Evolutionary conservation across 2,113 vertebrate genomes (phyloP).

Genomic region (Spilogale gracilis): DNA sequence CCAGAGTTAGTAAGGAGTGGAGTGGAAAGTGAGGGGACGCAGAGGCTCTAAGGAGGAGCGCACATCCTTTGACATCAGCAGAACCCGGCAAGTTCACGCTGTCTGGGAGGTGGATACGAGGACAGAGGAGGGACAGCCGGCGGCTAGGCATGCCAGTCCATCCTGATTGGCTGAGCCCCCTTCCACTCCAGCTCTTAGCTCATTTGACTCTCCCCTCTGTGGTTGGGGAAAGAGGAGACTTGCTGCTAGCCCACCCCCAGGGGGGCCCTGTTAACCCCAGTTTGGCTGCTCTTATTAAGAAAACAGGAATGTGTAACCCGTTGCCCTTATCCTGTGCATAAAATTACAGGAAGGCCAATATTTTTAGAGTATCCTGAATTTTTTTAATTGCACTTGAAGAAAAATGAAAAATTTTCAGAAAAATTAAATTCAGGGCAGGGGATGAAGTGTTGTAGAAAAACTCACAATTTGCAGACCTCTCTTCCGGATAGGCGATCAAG

Average conservation of each 20-base stretch:
- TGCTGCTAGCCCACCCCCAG: accelerated
- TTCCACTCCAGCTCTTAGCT: accelerated
- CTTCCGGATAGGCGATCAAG: too few relatives aligned
- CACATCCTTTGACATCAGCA: neutral
- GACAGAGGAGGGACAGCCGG: accelerated
- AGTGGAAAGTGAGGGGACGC: neutral
- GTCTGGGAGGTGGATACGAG: too few relatives aligned
- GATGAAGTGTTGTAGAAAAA: neutral
- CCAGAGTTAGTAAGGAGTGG: neutral
- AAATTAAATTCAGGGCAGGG: neutral
- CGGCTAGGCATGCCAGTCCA: accelerated
- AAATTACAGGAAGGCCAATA: neutral
- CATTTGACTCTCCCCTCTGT: accelerated
- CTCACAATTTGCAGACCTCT: accelerated
- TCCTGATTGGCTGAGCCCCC: too few relatives aligned
- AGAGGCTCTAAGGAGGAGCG: neutral
- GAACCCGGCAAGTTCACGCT: accelerated
- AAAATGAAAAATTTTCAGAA: neutral
- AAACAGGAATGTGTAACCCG: too few relatives aligned
- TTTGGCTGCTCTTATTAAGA: neutral
- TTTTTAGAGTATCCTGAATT: neutral
- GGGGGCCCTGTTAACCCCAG: accelerated
- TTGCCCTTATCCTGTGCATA: neutral
- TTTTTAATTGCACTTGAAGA: neutral
- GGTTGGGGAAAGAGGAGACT: neutral